Percentiles rank a stretch among this genome's conserved stretches.
Evolutionary conservation across 2,888 invertebrate genomes (phyloP).

Genomic region (Drosophila lacicola): DNA sequence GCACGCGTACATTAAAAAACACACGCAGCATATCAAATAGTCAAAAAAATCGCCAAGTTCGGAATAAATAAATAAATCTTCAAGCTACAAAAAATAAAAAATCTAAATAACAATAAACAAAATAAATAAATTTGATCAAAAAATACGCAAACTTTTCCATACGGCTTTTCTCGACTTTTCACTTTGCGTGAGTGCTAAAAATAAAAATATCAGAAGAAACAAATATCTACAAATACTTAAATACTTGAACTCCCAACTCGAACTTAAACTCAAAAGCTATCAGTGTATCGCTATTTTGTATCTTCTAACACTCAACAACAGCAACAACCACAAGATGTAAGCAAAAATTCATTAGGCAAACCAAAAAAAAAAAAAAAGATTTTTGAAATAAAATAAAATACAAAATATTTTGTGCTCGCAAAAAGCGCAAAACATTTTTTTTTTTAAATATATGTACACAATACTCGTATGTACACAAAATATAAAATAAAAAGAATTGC

Average conservation of each 20-base stretch:
- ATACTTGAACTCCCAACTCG: slow-evolving; percentile 26
- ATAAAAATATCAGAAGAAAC: neutral
- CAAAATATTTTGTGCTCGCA: slow-evolving; percentile 60
- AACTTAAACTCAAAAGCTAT: slow-evolving; percentile 32
- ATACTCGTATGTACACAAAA: slow-evolving; percentile 30
- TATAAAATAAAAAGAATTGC: slow-evolving; percentile 44
- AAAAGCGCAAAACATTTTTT: slow-evolving; percentile 31
- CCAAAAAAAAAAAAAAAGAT: slow-evolving; percentile 17
- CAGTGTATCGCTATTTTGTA: slow-evolving; percentile 49
- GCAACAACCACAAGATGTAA: slow-evolving; percentile 57
- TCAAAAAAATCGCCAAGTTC: slow-evolving; percentile 46
- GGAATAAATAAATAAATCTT: slow-evolving; percentile 15
- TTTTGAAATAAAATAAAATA: slow-evolving; percentile 18
- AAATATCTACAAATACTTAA: slow-evolving; percentile 26
- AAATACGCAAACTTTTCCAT: slow-evolving; percentile 32
- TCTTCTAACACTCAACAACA: slow-evolving; percentile 36
- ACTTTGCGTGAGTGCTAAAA: slow-evolving; percentile 39
- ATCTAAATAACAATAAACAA: slow-evolving; percentile 5
- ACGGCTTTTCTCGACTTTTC: slow-evolving; percentile 48
- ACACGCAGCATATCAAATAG: slow-evolving; percentile 63
- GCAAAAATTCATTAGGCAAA: slow-evolving; percentile 44
- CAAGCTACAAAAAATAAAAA: slow-evolving; percentile 14
- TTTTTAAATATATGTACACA: slow-evolving; percentile 30
- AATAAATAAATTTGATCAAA: slow-evolving; percentile 11
- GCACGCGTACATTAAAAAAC: slow-evolving; percentile 76